phyloP scores from a whole-genome alignment of 1,140 invertebrate genomes.

The Drosophila mauritiana region DNA sequence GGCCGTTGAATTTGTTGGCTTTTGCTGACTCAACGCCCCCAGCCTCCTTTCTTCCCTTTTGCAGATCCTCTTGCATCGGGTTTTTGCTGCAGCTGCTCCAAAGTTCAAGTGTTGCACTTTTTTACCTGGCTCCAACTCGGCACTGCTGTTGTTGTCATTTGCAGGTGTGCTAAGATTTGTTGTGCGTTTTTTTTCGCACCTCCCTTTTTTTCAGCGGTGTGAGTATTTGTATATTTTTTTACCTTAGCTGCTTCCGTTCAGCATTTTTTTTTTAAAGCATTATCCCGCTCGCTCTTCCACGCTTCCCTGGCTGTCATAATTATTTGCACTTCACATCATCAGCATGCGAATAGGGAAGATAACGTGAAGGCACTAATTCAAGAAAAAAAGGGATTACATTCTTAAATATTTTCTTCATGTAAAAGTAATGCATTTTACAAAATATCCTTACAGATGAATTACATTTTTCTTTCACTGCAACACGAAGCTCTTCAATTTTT shows the following conservation, averaged over 20 bases:
- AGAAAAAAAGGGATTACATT: background rate
- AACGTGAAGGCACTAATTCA: background rate
- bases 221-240: constrained; percentile 10
- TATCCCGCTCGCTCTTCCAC: constrained; percentile 8
- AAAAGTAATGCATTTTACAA: background rate
- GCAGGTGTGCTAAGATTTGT: constrained; percentile 76
- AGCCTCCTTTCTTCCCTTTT: constrained; percentile 7
- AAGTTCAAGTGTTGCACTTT: constrained; percentile 78
- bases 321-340: constrained; percentile 78
- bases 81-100: constrained; percentile 63
- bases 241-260: constrained; percentile 66
- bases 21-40: constrained; percentile 41
- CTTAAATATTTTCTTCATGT: background rate
- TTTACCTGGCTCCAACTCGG: constrained; percentile 5
- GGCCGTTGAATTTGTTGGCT: constrained; percentile 15
- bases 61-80: constrained; percentile 3
- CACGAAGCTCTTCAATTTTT: background rate
- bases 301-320: constrained; percentile 66
- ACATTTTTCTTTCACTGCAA: constrained; percentile 6
- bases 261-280: constrained; percentile 10
- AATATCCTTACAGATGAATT: background rate
- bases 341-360: constrained; percentile 41
- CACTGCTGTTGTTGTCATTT: constrained; percentile 49
- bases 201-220: constrained; percentile 8
- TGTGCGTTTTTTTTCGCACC: constrained; percentile 27